Conservation (phyloP, 2,888 invertebrate genomes). For the Melanophora roralis region DNA sequence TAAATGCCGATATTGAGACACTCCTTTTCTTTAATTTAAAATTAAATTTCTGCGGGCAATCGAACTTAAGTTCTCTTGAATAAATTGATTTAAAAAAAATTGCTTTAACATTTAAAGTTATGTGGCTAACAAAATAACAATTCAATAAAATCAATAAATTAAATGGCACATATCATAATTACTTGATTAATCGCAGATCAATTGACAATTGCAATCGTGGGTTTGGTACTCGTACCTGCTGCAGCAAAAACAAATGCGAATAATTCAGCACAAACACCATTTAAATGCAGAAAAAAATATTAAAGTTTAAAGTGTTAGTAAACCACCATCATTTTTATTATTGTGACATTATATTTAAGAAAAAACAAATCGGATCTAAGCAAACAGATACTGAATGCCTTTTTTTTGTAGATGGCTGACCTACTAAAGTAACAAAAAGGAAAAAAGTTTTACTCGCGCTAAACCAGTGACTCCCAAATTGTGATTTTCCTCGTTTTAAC, state of each 20-base stretch:
- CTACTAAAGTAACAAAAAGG: too few relatives aligned
- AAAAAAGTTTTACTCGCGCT: slow-evolving; percentile 24
- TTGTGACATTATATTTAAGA: slow-evolving; percentile 46
- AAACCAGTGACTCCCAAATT: neutral
- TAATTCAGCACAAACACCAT: slow-evolving; percentile 11
- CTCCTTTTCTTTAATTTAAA: too few relatives aligned
- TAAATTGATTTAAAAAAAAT: too few relatives aligned
- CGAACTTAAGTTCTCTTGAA: too few relatives aligned
- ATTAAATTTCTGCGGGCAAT: too few relatives aligned
- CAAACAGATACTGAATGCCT: neutral
- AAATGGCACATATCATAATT: slow-evolving; percentile 35
- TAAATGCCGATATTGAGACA: too few relatives aligned
- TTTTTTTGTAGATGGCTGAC: too few relatives aligned
- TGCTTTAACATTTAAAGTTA: too few relatives aligned
- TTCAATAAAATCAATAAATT: slow-evolving; percentile 22
- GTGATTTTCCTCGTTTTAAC: too few relatives aligned
- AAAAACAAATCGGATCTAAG: slow-evolving; percentile 25
- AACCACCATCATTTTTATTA: slow-evolving; percentile 38
- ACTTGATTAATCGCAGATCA: slow-evolving; percentile 46
- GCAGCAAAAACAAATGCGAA: neutral
- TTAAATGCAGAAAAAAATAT: neutral
- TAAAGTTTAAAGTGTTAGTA: slow-evolving; percentile 26
- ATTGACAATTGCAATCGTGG: slow-evolving; percentile 45
- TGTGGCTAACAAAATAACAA: neutral
- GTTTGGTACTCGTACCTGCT: slow-evolving; percentile 43